Base-by-base conservation (phyloP, 1,140 invertebrate genomes). In the Dendrolimus kikuchii region DNA sequence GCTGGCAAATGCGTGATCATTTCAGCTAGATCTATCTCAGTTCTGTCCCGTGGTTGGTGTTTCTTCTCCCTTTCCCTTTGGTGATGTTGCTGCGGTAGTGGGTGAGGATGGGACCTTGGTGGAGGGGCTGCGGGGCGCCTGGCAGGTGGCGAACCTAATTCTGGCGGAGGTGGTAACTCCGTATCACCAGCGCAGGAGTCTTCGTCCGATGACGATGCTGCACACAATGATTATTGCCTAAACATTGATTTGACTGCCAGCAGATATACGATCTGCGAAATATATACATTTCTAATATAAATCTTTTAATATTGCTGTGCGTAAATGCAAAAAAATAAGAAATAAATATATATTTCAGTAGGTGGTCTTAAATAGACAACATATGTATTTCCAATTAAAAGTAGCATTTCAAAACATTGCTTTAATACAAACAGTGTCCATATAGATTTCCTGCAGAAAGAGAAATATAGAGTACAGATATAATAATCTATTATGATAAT, bases 141-240 rank as follows among this genome's bases (percentile, higher is more conserved):
- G 4, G 79, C 74, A 5, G 82, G 82, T 2, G 81, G 79, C 6
- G 82, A 83, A 3, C 74, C 69, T 46, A 81, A 52, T 59, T 83
- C 80, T 10, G 80, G 78, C 5, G 80, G 80, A 5, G 81, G 77
- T 0, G 78, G 82, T n/a, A 86, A 60, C 51, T 81, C 78, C 6
- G 61, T 49, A 48, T 86, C 80, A 39, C 82, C 82, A 4, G 82
- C 72, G 68, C 79, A 83, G 7, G 78, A 81, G 57, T 86, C 81
- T 46, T 86, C 81, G 53, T 86, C 81, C 38, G 81, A 86, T 53
- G 78, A 81, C 10, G 81, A 86, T 23, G 81, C 79, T 67, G 57
- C 8, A 53, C 50, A 2, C 9, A 49, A 46, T 9, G 7, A 36
- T 40, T 38, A 51, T 23, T 46, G 42, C 40, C 23, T 23, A 23